phyloP scores from a whole-genome alignment of 2,888 invertebrate genomes.

The Rotaria socialis region DNA sequence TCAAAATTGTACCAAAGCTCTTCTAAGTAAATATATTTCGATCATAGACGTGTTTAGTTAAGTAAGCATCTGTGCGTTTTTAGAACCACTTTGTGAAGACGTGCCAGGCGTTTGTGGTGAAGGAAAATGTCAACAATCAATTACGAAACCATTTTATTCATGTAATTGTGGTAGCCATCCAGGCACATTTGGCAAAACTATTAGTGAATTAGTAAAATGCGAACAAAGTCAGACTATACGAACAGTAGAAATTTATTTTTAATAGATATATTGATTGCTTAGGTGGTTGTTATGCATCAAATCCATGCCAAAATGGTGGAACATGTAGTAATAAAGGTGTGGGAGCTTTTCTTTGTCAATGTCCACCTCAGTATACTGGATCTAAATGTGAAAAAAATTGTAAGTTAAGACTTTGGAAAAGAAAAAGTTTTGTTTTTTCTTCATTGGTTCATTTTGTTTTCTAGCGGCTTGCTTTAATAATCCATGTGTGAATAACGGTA shows the following conservation, averaged over 20 bases:
- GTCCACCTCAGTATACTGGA: slow-evolving; percentile 17
- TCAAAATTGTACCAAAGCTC: neutral
- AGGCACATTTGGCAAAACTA: neutral
- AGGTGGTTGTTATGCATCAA: neutral
- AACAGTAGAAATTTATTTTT: too few relatives aligned
- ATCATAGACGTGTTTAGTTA: neutral
- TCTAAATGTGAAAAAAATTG: slow-evolving; percentile 16
- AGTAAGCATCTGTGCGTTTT: neutral
- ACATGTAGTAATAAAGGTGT: slow-evolving; percentile 24
- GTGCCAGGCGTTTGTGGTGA: neutral
- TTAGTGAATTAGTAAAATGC: neutral
- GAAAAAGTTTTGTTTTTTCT: neutral
- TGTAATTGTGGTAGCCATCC: slow-evolving; percentile 26
- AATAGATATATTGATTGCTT: neutral
- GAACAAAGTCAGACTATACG: neutral
- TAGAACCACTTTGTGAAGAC: neutral
- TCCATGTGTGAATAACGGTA: neutral
- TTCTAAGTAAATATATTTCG: neutral
- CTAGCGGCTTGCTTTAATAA: neutral
- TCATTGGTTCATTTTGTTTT: neutral
- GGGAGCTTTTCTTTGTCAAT: slow-evolving; percentile 3
- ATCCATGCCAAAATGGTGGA: slow-evolving; percentile 14
- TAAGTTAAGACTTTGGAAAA: neutral
- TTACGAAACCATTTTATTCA: neutral
- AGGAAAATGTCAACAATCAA: neutral